Evolutionary conservation across 2,888 invertebrate genomes (phyloP).

Genomic region (Scaptomyza tumidula): DNA sequence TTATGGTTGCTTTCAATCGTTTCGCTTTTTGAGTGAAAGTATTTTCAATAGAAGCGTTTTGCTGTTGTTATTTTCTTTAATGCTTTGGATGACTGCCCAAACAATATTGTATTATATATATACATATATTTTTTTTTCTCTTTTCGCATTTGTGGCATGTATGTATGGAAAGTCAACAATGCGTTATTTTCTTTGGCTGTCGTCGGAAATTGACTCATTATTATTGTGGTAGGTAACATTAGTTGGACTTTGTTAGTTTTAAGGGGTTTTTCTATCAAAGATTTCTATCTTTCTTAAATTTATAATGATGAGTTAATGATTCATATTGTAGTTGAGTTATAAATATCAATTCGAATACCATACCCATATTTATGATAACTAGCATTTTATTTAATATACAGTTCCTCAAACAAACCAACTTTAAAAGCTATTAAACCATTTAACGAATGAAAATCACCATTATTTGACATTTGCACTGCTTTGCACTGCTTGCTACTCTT

Average conservation of each 20-base stretch:
- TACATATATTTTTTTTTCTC: not conserved
- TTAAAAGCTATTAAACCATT: not conserved
- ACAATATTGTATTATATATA: slow-evolving; percentile 2
- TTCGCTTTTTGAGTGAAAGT: slow-evolving; percentile 59
- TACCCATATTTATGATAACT: too few relatives aligned
- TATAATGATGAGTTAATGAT: not conserved
- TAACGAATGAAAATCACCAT: not conserved
- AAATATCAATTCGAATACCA: too few relatives aligned
- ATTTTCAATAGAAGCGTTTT: slow-evolving; percentile 57
- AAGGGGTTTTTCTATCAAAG: not conserved
- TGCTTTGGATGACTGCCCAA: slow-evolving; percentile 47
- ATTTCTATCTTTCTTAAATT: not conserved
- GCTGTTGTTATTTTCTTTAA: slow-evolving; percentile 39
- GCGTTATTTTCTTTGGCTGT: slow-evolving; percentile 29
- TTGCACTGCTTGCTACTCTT: slow-evolving; percentile 10
- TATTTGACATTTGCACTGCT: too few relatives aligned
- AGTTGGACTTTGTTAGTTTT: slow-evolving; percentile 19
- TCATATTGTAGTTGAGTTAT: too few relatives aligned
- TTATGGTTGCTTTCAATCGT: slow-evolving; percentile 66
- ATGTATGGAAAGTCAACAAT: slow-evolving; percentile 48
- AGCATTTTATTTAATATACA: too few relatives aligned
- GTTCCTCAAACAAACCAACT: not conserved
- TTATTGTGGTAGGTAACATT: slow-evolving; percentile 21
- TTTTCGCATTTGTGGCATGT: slow-evolving; percentile 43
- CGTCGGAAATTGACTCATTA: slow-evolving; percentile 30